A percentile compares a stretch with the other conserved stretches of the same genome.
Conservation (phyloP, 2,888 invertebrate genomes). For the Melolontha melolontha region DNA sequence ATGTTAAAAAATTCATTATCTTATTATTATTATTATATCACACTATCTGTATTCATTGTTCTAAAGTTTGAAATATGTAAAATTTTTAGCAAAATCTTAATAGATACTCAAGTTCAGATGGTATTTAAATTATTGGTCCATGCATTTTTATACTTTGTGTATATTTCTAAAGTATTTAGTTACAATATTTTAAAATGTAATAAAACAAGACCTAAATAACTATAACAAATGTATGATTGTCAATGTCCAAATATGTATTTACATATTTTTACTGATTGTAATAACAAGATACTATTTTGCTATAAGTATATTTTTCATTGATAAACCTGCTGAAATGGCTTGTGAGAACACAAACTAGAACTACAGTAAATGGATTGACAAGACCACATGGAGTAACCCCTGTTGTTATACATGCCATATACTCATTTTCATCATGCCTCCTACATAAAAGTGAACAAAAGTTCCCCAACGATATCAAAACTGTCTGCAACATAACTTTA, state of each 20-base stretch:
- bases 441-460: conserved; percentile 15
- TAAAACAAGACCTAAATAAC: too few relatives aligned
- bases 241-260: conserved; percentile 11
- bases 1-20: too few relatives aligned
- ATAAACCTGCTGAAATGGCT: conserved; percentile 6
- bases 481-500: conserved; percentile 30
- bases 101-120: too few relatives aligned
- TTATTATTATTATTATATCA: too few relatives aligned
- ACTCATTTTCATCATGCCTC: conserved; percentile 17
- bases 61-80: too few relatives aligned
- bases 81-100: too few relatives aligned
- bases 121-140: too few relatives aligned
- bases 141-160: too few relatives aligned
- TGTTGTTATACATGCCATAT: conserved; percentile 20
- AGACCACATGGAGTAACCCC: conserved; percentile 26
- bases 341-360: conserved; percentile 22
- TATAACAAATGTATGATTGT: too few relatives aligned
- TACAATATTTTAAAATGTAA: too few relatives aligned
- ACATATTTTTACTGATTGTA: not conserved
- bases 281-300: not conserved
- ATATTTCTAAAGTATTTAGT: too few relatives aligned
- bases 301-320: not conserved
- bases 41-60: too few relatives aligned
- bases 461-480: conserved; percentile 36
- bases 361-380: conserved; percentile 40